Evolutionary conservation across 2,888 invertebrate genomes (phyloP).

Genomic region (Zygogramma bicolorata): DNA sequence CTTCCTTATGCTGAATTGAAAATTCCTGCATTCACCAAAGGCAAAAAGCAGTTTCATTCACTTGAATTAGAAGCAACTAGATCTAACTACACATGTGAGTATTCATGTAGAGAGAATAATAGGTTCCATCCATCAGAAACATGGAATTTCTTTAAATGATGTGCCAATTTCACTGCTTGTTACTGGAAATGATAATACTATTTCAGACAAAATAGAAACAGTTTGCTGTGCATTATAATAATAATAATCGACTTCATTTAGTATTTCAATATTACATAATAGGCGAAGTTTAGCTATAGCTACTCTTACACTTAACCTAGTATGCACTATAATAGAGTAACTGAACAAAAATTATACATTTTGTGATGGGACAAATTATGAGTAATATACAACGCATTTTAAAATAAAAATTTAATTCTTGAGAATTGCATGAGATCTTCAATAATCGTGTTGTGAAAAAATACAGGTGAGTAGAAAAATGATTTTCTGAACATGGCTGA

Average conservation of each 20-base stretch:
- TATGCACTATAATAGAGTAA: too few relatives aligned
- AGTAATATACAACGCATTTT: too few relatives aligned
- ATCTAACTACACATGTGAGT: neutral
- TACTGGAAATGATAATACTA: neutral
- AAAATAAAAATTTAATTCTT: too few relatives aligned
- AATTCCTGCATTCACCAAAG: neutral
- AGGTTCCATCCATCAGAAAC: conserved; percentile 7
- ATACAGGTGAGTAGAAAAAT: too few relatives aligned
- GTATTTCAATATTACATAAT: neutral
- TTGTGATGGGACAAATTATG: too few relatives aligned
- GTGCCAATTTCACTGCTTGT: conserved; percentile 17
- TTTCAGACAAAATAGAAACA: neutral
- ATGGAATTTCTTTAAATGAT: conserved; percentile 22
- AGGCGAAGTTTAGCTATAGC: too few relatives aligned
- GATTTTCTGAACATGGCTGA: too few relatives aligned
- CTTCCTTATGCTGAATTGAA: conserved; percentile 17
- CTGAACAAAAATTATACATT: too few relatives aligned
- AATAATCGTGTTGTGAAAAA: too few relatives aligned
- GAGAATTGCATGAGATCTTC: too few relatives aligned
- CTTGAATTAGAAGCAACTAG: neutral
- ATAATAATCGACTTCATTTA: neutral
- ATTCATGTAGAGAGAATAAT: conserved; percentile 8
- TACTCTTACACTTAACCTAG: too few relatives aligned
- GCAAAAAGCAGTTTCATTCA: neutral
- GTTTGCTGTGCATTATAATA: neutral